Evolutionary conservation across 1,140 invertebrate genomes (phyloP).

Genomic region (Drosophila sp.): DNA sequence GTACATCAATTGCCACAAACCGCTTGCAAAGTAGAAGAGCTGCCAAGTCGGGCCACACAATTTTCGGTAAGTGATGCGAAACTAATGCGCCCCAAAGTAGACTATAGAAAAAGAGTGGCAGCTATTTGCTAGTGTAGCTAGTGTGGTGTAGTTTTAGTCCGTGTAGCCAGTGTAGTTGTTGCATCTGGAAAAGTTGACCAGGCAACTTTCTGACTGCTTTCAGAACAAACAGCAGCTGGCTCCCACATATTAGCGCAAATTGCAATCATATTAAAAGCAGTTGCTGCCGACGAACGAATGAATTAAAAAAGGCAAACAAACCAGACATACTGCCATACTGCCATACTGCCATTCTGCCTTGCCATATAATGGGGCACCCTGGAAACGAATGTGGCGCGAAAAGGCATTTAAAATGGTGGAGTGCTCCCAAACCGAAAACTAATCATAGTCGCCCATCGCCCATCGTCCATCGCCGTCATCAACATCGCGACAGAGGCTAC

Average conservation of each 20-base stretch:
- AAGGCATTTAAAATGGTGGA: conserved; percentile 32
- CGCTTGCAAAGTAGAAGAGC: conserved; percentile 50
- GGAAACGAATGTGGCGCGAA: conserved; percentile 45
- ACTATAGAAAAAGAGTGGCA: conserved; percentile 31
- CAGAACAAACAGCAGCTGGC: conserved; percentile 20
- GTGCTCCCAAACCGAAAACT: conserved; percentile 53
- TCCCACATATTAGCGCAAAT: conserved; percentile 53
- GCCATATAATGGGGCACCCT: conserved; percentile 19
- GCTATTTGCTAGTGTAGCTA: conserved; percentile 27
- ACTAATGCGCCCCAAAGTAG: conserved; percentile 67
- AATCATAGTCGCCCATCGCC: conserved; percentile 56
- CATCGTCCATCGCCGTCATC: conserved; percentile 32
- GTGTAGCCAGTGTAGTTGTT: conserved; percentile 18
- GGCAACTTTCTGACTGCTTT: conserved; percentile 45
- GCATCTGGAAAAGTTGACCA: conserved; percentile 58
- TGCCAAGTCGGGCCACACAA: conserved; percentile 60
- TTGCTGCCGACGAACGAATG: conserved; percentile 23
- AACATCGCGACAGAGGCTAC: conserved; percentile 25
- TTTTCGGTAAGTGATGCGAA: conserved; percentile 65
- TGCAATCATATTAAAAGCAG: conserved; percentile 80
- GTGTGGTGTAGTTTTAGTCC: too few species aligned
- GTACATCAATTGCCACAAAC: conserved; percentile 67
- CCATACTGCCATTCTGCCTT: conserved; percentile 2
- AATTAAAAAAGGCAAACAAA: conserved; percentile 35
- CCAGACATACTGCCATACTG: conserved; percentile 7